Evolutionary conservation across 2,888 invertebrate species (phyloP), one percentile per base, ranked within the genome.

Genomic region (Gymnosoma rotundatum): DNA sequence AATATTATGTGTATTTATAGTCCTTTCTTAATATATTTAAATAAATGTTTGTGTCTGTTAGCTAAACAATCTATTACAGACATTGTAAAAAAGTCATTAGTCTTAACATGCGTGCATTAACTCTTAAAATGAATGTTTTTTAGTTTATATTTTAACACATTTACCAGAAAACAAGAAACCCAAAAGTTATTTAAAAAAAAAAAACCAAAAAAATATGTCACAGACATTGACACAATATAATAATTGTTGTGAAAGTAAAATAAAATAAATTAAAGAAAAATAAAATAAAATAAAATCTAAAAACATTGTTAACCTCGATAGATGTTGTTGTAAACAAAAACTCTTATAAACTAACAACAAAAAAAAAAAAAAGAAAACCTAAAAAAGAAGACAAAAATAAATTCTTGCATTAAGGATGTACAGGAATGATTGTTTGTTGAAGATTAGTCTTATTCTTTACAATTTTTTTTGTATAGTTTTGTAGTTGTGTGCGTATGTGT

Each of bases 291-390:
- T 61, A 32, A 66, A 80, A 67, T 56, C 66, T 54, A 64, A 81
- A 70, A 63, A 69, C 63, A 75, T 69, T 69, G 56, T 75, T 74
- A 69, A 69, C 74, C 67, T 69, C 32, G 69, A 69, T 74, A 61
- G 38, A 56, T 25, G 36, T 63, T 56, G 63, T 54, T 67, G 67
- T 74, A 21, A 38, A 20, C 3, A 61, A 69, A 54, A 54, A 61
- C 63, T 69, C 36, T 38, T 69, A 56, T 56, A 69, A 74, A 67
- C 54, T 61, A 67, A 74, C 74, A 61, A 73, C 7, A 66, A 56
- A 16, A 60, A n/a, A 42, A 42, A 56, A 20, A 36, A n/a, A 0
- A 60, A n/a, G 14, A 50, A 25, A 25, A 25, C n/a, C 67, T 7
- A 18, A 10, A 32, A 32, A 42, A 74, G 18, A 50, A 58, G 32